Base-by-base conservation (phyloP, 2,113 vertebrate species). In the Chaetura pelagica region DNA sequence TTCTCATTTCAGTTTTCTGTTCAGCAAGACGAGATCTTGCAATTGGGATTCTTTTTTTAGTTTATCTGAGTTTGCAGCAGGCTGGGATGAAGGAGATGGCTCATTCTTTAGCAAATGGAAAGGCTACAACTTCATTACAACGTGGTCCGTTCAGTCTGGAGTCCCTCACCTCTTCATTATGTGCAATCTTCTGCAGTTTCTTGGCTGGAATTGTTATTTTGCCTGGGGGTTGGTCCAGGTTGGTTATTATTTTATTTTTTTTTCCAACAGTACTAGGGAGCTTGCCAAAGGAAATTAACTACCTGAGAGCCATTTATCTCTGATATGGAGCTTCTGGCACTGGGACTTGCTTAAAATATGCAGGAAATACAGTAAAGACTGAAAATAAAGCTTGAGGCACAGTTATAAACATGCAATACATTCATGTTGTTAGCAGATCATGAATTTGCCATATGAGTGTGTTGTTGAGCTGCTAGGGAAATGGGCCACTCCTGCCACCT, bases 61-160 rank as follows among this genome's bases (percentile, higher is more conserved):
- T 71, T 94, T 86, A 92, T 96, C 81, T 72, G 91, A n/a, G 54
- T 49, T 72, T 92, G 78, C 88, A 96, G 75, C 63, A 93, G 72
- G 44, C 55, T 80, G 90, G 89, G 52, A 69, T 55, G 71, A 66
- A 58, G 69, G 63, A 90, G 40, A 78, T 57, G 61, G 35, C 30
- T 87, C 6, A 1, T 55, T 80, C 62, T 35, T 52, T 32, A 57
- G 67, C 54, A 89, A 78, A 78, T 19, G 34, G 35, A 92, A 92
- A 23, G 34, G 32, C 54, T 71, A 77, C 76, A 59, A 38, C 44
- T 94, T 80, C 52, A 74, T 88, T 73, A 79, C 26, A 48, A n/a
- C 4, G 2, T 1, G 1, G 22, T 42, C 21, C 3, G 74, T 89
- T 84, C 71, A 59, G 42, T 55, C 40, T 77, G 73, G 55, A 52